Percentiles rank a stretch among this genome's conserved stretches.
These are phyloP conservation scores for Calyptomena viridis DNA, from an alignment of 2,113 vertebrate species.

Conservation along the genomic window DNA sequence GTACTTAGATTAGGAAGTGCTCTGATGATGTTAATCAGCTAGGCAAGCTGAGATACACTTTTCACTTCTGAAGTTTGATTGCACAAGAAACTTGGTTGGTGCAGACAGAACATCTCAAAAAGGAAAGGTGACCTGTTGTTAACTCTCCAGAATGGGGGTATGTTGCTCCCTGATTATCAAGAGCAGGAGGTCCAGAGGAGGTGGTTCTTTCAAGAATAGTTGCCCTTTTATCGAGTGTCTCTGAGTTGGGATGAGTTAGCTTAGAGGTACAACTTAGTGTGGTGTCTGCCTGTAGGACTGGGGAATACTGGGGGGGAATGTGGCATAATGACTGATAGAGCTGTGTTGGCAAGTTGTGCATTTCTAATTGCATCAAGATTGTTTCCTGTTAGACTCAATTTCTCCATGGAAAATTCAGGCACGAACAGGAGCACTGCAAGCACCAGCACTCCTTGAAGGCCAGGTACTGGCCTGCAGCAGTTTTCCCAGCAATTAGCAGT, in stretches of 20 bases:
- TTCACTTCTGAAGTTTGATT: neutral
- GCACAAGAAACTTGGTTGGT: neutral
- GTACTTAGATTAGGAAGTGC: neutral
- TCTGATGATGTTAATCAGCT: neutral
- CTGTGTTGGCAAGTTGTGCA: neutral
- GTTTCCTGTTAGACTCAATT: neutral
- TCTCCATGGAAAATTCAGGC: neutral
- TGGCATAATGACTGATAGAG: neutral
- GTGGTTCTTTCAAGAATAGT: neutral
- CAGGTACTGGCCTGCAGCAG: neutral
- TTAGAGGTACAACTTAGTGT: neutral
- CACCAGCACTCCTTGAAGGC: neutral
- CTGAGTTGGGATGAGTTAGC: neutral
- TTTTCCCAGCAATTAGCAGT: neutral
- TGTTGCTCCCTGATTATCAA: neutral
- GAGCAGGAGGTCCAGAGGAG: neutral
- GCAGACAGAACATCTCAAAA: neutral
- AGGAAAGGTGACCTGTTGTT: neutral
- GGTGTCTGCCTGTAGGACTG: fast-evolving
- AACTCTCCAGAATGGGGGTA: neutral
- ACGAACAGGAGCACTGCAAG: fast-evolving
- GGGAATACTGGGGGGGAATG: fast-evolving
- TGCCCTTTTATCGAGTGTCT: neutral
- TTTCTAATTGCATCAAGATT: neutral
- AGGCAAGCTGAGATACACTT: neutral